Conservation (phyloP, 2,113 vertebrate species). For the Empidonax alnorum region DNA sequence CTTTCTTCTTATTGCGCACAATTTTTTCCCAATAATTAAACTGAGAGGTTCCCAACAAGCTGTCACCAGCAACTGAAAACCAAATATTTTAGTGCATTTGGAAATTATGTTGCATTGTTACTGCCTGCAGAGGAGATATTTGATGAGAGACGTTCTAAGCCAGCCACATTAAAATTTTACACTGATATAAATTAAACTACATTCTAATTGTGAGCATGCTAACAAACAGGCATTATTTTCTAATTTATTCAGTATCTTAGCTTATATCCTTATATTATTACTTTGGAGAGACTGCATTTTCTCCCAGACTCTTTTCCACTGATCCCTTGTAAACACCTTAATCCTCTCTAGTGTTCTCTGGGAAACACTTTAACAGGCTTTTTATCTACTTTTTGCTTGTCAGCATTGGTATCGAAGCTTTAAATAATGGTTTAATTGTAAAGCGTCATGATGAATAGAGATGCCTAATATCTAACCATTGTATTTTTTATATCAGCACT, state of each 20-base stretch:
- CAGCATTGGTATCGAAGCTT: not conserved
- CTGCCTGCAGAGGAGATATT: not conserved
- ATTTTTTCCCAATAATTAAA: slow-evolving; percentile 24
- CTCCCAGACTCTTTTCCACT: not conserved
- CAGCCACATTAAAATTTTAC: not conserved
- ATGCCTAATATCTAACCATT: slow-evolving; percentile 29
- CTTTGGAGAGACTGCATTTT: not conserved
- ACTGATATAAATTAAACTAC: slow-evolving; percentile 5
- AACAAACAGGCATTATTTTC: slow-evolving; percentile 14
- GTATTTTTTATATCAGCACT: slow-evolving; percentile 4
- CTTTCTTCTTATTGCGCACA: not conserved
- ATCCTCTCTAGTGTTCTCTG: not conserved
- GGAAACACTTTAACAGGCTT: not conserved
- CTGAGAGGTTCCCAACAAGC: slow-evolving; percentile 27
- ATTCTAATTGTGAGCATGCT: not conserved
- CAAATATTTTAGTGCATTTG: slow-evolving; percentile 49
- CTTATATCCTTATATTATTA: not conserved
- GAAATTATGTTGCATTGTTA: slow-evolving; percentile 39
- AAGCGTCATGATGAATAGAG: not conserved
- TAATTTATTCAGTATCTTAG: slow-evolving; percentile 10
- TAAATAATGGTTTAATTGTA: slow-evolving; percentile 13
- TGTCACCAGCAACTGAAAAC: slow-evolving; percentile 52
- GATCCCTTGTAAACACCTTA: not conserved
- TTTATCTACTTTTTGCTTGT: not conserved
- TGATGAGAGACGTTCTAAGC: slow-evolving; percentile 16